phyloP scores from a whole-genome alignment of 2,888 invertebrate species.

The Tetragonisca angustula region DNA sequence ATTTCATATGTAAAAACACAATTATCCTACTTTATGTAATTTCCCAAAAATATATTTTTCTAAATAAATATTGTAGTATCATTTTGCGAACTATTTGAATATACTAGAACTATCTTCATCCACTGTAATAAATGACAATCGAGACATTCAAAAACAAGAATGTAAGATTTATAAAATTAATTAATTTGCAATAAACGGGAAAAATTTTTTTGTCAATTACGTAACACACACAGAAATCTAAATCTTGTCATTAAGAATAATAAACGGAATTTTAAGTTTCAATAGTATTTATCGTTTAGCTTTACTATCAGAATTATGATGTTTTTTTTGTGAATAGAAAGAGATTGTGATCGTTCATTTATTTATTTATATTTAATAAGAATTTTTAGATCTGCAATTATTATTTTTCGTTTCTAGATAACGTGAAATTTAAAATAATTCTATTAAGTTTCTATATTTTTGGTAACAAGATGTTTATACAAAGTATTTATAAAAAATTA shows the following conservation, averaged over 20 bases:
- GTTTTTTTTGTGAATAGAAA: neutral
- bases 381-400: neutral
- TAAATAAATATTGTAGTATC: constrained; percentile 57
- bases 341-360: neutral
- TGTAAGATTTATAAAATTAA: neutral
- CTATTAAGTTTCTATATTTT: neutral
- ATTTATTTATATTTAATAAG: neutral
- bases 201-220: constrained; percentile 2
- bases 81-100: constrained; percentile 35
- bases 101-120: constrained; percentile 22
- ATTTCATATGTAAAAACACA: constrained; percentile 59
- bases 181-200: neutral
- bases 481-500: constrained; percentile 26
- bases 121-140: constrained; percentile 43
- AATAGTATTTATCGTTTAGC: constrained; percentile 8
- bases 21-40: constrained; percentile 62
- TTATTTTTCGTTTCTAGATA: neutral
- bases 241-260: constrained; percentile 11
- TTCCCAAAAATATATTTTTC: constrained; percentile 63
- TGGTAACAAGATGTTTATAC: constrained; percentile 15
- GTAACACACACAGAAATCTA: neutral
- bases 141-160: constrained; percentile 7
- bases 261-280: constrained; percentile 19
- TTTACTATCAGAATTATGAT: constrained; percentile 11
- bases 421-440: constrained; percentile 20